Conservation (phyloP, 2,113 vertebrate genomes). For the Lepisosteus oculatus region DNA sequence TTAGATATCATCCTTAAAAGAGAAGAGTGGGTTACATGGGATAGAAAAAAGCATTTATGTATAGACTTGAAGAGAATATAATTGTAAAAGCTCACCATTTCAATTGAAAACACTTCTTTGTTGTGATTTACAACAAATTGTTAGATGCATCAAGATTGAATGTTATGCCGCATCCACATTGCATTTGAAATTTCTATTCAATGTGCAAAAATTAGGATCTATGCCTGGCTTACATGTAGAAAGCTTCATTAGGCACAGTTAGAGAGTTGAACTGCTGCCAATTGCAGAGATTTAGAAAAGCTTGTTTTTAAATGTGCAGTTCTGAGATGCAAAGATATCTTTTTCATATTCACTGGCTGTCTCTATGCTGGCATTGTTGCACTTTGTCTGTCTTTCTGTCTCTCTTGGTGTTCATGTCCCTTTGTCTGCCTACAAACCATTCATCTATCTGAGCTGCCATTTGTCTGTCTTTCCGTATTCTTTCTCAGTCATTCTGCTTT, state of each 20-base stretch:
- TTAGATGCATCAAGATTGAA: too few relatives aligned
- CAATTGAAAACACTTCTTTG: too few relatives aligned
- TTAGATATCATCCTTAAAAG: too few relatives aligned
- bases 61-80: too few relatives aligned
- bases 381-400: slow-evolving; percentile 53
- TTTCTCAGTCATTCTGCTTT: neutral
- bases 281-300: neutral
- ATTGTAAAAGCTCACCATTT: too few relatives aligned
- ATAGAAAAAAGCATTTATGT: too few relatives aligned
- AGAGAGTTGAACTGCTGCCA: neutral
- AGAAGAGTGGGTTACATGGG: too few relatives aligned
- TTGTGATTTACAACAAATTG: too few relatives aligned
- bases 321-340: neutral
- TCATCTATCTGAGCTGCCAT: slow-evolving; percentile 45
- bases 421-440: slow-evolving; percentile 40
- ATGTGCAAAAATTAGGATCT: neutral
- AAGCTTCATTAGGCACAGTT: neutral
- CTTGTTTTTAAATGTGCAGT: neutral
- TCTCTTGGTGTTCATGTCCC: slow-evolving; percentile 50
- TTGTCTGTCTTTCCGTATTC: slow-evolving; percentile 4
- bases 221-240: neutral
- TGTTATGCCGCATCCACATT: neutral
- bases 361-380: slow-evolving; percentile 23
- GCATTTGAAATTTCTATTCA: neutral
- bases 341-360: neutral